Evolutionary conservation across 2,888 invertebrate species (phyloP), one percentile per base, ranked within the genome.

Genomic region (Aporophyla lueneburgensis): DNA sequence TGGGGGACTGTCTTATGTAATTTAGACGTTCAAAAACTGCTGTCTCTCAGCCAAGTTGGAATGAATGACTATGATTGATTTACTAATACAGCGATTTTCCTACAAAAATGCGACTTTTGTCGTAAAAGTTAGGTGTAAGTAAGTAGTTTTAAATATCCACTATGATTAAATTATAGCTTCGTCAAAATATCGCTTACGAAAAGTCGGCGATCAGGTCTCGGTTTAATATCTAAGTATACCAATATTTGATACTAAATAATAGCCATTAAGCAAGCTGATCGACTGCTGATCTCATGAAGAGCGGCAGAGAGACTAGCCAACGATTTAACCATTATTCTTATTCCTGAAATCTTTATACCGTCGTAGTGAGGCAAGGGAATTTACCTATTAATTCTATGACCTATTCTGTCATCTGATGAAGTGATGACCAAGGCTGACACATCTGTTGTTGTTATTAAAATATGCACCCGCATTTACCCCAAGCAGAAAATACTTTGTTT

Each of bases 401-500:
- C 33, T n/a, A 51, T 46, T 51, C 51, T 14, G 58, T 66, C n/a
- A 78, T 3, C 24, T 76, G 76, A 49, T 49, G 3, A 53, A 16
- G 14, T 40, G n/a, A 67, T 33, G 33, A 59, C 59, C n/a, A 61
- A 59, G 27, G 14, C 83, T 83, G 80, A 83, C 74, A 83, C 86
- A 86, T 74, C 62, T 67, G n/a, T 56, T 83, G 19, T 65, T 67
- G 40, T 56, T 51, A 21, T 27, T 72, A 24, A 46, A 33, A 21
- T n/a, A 51, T 68, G 49, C 58, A 6, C 51, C 46, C 43, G 67
- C 83, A 68, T 67, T 76, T 85, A 62, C 61, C 76, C 68, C 66
- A 16, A 33, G 56, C 16, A 71, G 56, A 59, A 63, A 63, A 56
- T 0, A 53, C 19, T 49, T 67, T 86, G 58, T 63, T 65, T 62